These are phyloP conservation scores for Mesoclemmys tuberculata DNA, from an alignment of 2,113 vertebrate genomes.

Conservation along the genomic window DNA sequence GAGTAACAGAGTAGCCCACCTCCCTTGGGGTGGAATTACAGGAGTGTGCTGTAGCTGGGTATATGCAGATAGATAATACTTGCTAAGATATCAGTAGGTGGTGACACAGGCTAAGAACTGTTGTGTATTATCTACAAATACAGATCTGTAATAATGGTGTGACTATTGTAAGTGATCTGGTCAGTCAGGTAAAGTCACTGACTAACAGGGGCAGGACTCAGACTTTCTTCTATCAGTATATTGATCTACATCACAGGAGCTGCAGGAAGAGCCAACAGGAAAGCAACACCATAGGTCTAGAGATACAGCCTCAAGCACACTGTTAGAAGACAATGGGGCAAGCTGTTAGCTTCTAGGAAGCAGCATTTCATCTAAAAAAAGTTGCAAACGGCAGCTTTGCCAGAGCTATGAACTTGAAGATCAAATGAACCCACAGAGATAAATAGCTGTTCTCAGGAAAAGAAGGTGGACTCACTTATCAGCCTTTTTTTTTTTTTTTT, in stretches of 20 bases:
- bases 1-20: background rate
- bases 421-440: background rate
- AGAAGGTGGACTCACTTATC: background rate
- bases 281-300: no score
- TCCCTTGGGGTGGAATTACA: background rate
- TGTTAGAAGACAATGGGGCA: no score
- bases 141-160: background rate
- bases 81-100: background rate
- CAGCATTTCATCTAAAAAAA: background rate
- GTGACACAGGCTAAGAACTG: background rate
- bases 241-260: no score
- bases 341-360: background rate
- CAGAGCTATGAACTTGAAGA: background rate
- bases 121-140: background rate
- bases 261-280: no score
- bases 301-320: no score
- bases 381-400: background rate
- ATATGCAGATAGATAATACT: no score
- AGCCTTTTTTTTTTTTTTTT: no score
- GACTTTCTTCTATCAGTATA: background rate
- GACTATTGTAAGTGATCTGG: background rate
- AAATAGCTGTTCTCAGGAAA: background rate
- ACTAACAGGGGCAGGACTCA: background rate
- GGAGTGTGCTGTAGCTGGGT: background rate
- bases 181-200: background rate